Evolutionary conservation across 1,140 invertebrate species (phyloP).

Genomic region (Conus betulinus): DNA sequence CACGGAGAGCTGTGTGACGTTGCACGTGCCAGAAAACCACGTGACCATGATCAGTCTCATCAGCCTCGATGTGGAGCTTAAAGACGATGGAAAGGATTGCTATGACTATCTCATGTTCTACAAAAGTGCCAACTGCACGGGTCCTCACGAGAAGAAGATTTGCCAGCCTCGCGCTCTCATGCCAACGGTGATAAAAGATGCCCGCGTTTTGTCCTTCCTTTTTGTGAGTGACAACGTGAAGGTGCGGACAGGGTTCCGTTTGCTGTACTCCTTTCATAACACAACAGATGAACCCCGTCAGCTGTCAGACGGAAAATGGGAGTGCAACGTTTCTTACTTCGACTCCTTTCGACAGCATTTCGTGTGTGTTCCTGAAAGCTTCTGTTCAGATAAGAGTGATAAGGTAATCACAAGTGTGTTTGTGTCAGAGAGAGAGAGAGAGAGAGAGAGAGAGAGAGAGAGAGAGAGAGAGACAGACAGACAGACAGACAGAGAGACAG

Average conservation of each 20-base stretch:
- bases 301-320: neutral
- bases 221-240: neutral
- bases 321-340: neutral
- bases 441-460: too few species aligned
- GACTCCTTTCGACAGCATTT: neutral
- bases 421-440: too few species aligned
- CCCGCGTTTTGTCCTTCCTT: neutral
- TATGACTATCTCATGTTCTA: neutral
- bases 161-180: neutral
- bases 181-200: neutral
- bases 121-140: neutral
- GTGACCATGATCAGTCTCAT: constrained; percentile 2
- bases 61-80: neutral
- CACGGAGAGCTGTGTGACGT: neutral
- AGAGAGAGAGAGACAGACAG: too few species aligned
- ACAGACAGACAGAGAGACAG: too few species aligned
- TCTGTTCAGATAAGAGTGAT: neutral
- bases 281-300: neutral
- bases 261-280: constrained; percentile 12
- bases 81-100: neutral
- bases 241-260: neutral
- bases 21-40: neutral
- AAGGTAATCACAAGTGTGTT: neutral
- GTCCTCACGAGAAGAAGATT: neutral
- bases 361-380: neutral